Evolutionary conservation across 2,888 invertebrate species (phyloP).

Genomic region (Mylabris sibirica): DNA sequence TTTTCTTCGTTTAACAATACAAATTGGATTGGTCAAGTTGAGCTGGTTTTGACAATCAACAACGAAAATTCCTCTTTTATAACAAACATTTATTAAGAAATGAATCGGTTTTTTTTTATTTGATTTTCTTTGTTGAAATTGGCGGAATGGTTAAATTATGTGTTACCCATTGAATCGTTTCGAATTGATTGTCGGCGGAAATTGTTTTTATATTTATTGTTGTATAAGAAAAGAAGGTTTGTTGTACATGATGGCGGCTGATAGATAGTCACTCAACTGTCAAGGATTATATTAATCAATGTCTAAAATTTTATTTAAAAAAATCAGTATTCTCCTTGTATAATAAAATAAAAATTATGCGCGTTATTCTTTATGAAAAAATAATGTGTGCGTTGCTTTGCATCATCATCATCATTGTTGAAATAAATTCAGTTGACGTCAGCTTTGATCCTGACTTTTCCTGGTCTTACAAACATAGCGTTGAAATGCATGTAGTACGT

Average conservation of each 20-base stretch:
- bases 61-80: too few species aligned
- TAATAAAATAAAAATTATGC: too few species aligned
- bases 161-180: neutral
- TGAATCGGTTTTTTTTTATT: too few species aligned
- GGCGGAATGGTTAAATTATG: too few species aligned
- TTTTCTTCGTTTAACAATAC: too few species aligned
- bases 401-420: neutral
- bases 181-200: neutral
- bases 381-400: neutral
- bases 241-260: neutral
- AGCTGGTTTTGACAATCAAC: too few species aligned
- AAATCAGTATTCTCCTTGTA: too few species aligned
- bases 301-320: neutral
- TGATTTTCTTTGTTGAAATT: neutral
- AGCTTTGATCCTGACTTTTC: slow-evolving; percentile 7
- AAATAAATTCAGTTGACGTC: slow-evolving; percentile 2
- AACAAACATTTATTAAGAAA: too few species aligned
- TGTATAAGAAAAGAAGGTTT: neutral
- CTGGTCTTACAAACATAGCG: neutral
- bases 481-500: neutral
- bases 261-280: neutral
- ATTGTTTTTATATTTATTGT: neutral
- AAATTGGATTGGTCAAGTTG: too few species aligned
- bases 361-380: neutral
- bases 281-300: neutral